Conservation (phyloP, 2,888 invertebrate genomes). For the Philereme transversata region DNA sequence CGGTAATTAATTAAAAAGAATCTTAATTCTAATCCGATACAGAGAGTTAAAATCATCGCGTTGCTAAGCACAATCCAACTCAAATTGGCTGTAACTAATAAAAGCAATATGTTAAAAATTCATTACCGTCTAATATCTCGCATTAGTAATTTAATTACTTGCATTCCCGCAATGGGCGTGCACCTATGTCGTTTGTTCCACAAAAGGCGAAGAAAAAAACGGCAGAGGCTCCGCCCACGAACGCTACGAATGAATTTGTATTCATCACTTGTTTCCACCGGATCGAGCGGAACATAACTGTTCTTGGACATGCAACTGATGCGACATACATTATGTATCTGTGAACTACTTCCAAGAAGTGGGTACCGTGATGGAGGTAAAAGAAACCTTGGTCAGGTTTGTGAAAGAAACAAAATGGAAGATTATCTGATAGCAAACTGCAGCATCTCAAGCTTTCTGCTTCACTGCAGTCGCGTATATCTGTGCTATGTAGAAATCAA, state of each 20-base stretch:
- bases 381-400: slow-evolving; percentile 1
- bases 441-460: too few species aligned
- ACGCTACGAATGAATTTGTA: slow-evolving; percentile 50
- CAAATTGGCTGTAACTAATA: slow-evolving; percentile 27
- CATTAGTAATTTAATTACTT: slow-evolving; percentile 55
- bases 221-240: slow-evolving; percentile 52
- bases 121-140: slow-evolving; percentile 45
- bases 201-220: slow-evolving; percentile 60
- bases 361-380: slow-evolving; percentile 2
- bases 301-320: slow-evolving; percentile 56
- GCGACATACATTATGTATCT: slow-evolving; percentile 38
- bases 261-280: slow-evolving; percentile 49
- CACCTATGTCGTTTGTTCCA: slow-evolving; percentile 57
- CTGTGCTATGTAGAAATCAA: too few species aligned
- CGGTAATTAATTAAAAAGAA: too few species aligned
- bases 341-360: slow-evolving; percentile 15
- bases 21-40: slow-evolving; percentile 20
- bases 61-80: slow-evolving; percentile 27
- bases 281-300: slow-evolving; percentile 57
- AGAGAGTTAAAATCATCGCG: slow-evolving; percentile 24
- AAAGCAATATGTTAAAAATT: slow-evolving; percentile 36
- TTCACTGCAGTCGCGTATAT: too few species aligned
- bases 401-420: neutral
- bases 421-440: too few species aligned
- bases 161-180: slow-evolving; percentile 56